Percentiles rank a stretch among this genome's conserved stretches.
Evolutionary conservation across 2,113 vertebrate species (phyloP).

Genomic region (Poecilia latipinna): DNA sequence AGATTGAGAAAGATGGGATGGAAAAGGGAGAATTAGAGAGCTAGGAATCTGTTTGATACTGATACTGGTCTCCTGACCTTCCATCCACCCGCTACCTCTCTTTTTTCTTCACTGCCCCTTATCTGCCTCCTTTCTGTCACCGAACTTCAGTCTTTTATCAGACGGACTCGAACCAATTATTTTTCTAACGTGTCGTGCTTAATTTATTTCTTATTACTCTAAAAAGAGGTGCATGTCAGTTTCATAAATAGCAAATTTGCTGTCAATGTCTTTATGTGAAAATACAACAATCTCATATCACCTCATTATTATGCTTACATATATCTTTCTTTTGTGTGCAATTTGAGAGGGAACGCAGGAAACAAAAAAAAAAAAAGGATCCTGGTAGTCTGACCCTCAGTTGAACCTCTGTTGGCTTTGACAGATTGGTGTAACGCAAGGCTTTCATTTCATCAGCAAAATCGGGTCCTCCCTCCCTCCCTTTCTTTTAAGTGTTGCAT

Average conservation of each 20-base stretch:
- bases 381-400: conserved; percentile 65
- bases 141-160: conserved; percentile 16
- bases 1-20: conserved; percentile 32
- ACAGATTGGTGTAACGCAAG: conserved; percentile 69
- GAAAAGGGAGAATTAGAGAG: conserved; percentile 31
- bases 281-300: conserved; percentile 26
- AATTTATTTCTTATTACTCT: conserved; percentile 32
- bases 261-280: conserved; percentile 15
- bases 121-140: conserved; percentile 18
- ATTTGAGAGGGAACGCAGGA: conserved; percentile 58
- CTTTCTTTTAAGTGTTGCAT: conserved; percentile 52
- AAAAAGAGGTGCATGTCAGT: conserved; percentile 1
- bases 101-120: conserved; percentile 10
- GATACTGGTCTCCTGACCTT: conserved; percentile 54
- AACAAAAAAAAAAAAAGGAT: conserved; percentile 41
- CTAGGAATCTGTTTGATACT: conserved; percentile 51
- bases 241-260: conserved; percentile 8
- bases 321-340: conserved; percentile 43
- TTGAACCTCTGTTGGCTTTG: conserved; percentile 75
- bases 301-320: conserved; percentile 29
- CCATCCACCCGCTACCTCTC: conserved; percentile 23
- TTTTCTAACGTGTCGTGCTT: conserved; percentile 7
- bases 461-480: not conserved
- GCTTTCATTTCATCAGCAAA: conserved; percentile 67
- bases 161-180: conserved; percentile 28